Conservation (phyloP, 2,113 vertebrate species). For the Leptodactylus fuscus region DNA sequence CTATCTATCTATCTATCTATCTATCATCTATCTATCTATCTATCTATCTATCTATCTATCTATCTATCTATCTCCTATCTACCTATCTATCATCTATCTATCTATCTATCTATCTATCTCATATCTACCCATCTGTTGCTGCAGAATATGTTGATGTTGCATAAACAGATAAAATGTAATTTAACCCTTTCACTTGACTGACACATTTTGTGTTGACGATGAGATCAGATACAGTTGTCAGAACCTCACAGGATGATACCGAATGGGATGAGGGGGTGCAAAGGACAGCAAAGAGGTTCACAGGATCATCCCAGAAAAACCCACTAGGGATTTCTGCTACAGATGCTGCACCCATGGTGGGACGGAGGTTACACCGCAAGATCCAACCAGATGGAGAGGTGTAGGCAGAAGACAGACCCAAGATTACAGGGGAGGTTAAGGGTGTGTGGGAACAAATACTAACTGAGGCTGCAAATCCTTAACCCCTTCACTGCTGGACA, state of each 20-base stretch:
- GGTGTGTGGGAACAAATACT: slow-evolving; percentile 49
- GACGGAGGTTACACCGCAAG: slow-evolving; percentile 24
- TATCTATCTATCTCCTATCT: too few species aligned
- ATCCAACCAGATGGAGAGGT: slow-evolving; percentile 51
- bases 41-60: too few species aligned
- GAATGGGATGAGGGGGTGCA: slow-evolving; percentile 16
- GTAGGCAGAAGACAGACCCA: slow-evolving; percentile 52
- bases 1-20: too few species aligned
- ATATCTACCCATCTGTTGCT: too few species aligned
- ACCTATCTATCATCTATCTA: too few species aligned
- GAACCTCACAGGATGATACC: not conserved
- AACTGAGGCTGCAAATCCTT: not conserved
- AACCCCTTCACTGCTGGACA: slow-evolving; percentile 28
- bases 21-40: too few species aligned
- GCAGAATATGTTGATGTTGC: too few species aligned
- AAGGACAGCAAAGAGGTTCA: slow-evolving; percentile 1
- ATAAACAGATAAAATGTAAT: too few species aligned
- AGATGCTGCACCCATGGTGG: slow-evolving; percentile 50
- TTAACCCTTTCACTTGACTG: too few species aligned
- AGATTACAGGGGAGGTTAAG: slow-evolving; percentile 12
- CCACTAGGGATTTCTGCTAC: slow-evolving; percentile 30
- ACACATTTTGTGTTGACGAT: too few species aligned
- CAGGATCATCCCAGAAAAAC: slow-evolving; percentile 32
- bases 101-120: too few species aligned
- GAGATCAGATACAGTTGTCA: too few species aligned